These are phyloP conservation scores for Epizoanthus stellaris DNA, from an alignment of 92 coral and sea anemone genomes.

Conservation along the genomic window DNA sequence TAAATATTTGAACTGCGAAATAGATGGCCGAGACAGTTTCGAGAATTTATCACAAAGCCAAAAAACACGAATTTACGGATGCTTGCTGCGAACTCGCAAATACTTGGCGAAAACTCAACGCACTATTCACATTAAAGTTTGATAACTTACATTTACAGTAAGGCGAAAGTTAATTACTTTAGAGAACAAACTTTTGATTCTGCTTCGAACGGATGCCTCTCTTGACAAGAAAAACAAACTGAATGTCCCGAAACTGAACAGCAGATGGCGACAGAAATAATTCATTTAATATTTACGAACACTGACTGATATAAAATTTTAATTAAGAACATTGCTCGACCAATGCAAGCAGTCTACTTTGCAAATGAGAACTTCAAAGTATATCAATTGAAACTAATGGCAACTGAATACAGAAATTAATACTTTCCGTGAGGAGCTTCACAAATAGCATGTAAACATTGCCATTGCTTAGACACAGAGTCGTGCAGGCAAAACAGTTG, in stretches of 20 bases:
- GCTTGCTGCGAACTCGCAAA: conserved; percentile 4
- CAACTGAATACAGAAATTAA: neutral
- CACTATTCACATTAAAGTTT: neutral
- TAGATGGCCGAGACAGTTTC: conserved; percentile 3
- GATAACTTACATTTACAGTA: neutral
- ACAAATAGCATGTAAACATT: neutral
- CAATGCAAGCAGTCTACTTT: neutral
- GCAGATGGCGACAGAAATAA: neutral
- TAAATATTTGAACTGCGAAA: neutral
- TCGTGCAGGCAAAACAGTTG: neutral
- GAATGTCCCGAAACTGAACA: neutral
- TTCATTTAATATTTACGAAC: neutral
- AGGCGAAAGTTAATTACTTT: neutral
- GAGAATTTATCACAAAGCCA: neutral
- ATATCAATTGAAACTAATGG: neutral
- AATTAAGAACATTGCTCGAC: neutral
- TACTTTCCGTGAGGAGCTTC: too few relatives aligned
- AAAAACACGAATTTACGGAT: neutral
- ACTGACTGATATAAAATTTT: neutral
- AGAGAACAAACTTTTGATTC: neutral
- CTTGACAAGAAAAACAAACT: neutral
- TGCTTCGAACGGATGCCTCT: neutral
- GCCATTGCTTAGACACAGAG: neutral
- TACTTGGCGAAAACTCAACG: neutral
- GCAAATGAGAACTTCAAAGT: neutral